Percentiles rank a stretch among this genome's conserved stretches.
These are phyloP conservation scores for Grammomys surdaster DNA, from an alignment of 2,113 vertebrate genomes.

Conservation along the genomic window DNA sequence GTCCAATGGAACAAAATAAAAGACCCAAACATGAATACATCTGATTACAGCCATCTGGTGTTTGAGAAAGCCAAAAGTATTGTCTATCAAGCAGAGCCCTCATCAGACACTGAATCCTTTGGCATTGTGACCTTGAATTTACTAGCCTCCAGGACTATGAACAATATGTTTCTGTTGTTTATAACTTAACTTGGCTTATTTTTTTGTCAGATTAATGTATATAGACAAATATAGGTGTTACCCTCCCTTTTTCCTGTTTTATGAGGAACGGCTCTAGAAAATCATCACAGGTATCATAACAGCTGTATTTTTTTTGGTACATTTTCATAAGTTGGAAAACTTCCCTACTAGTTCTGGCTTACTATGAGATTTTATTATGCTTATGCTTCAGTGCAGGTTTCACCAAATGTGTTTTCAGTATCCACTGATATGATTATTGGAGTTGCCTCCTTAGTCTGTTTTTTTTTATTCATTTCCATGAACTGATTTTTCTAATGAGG, in stretches of 20 bases:
- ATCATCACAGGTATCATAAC: neutral
- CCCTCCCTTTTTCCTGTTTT: neutral
- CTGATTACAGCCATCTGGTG: neutral
- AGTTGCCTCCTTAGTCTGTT: neutral
- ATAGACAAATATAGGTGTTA: neutral
- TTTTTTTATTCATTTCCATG: neutral
- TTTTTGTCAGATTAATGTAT: neutral
- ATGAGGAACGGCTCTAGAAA: neutral
- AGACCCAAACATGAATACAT: neutral
- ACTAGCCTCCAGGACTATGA: neutral
- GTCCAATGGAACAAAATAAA: neutral
- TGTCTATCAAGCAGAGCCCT: neutral
- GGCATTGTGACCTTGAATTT: neutral
- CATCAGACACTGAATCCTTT: neutral
- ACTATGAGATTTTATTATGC: neutral
- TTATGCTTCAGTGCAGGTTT: neutral
- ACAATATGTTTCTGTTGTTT: neutral
- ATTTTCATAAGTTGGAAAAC: neutral
- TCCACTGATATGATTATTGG: neutral
- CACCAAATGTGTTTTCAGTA: neutral
- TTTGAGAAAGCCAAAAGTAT: neutral
- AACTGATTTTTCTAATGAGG: neutral
- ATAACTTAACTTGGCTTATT: neutral
- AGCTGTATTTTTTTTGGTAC: neutral
- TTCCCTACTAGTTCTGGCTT: neutral